These are phyloP conservation scores for Crypturellus undulatus DNA, from an alignment of 2,113 vertebrate species.

Conservation along the genomic window DNA sequence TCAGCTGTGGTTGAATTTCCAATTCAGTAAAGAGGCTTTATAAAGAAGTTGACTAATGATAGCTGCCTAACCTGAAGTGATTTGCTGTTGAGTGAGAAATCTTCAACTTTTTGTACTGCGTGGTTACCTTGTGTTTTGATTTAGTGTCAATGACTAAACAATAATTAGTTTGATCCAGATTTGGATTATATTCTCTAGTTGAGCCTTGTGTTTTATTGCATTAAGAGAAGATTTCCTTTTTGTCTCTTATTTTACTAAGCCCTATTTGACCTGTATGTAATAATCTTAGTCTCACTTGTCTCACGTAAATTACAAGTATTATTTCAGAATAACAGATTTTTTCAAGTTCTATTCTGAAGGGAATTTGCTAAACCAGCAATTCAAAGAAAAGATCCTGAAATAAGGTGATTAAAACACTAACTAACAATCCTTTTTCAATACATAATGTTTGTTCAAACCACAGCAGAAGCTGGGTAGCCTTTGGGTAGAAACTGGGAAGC, in stretches of 20 bases:
- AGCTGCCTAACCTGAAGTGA: neutral
- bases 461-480: neutral
- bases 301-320: neutral
- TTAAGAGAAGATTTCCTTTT: neutral
- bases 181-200: neutral
- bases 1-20: neutral
- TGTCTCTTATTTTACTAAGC: neutral
- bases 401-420: conserved; percentile 4
- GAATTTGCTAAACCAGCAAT: neutral
- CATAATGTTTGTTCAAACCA: neutral
- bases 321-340: neutral
- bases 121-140: neutral
- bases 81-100: neutral
- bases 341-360: neutral
- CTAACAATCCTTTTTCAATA: neutral
- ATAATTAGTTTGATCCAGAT: neutral
- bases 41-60: neutral
- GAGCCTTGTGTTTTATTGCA: neutral
- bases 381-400: neutral
- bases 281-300: neutral
- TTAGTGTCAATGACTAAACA: neutral
- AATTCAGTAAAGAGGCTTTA: neutral
- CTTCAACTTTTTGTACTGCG: neutral
- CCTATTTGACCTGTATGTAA: neutral
- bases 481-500: neutral